phyloP scores from a whole-genome alignment of 2,113 vertebrate genomes.

The Gobiocypris rarus region DNA sequence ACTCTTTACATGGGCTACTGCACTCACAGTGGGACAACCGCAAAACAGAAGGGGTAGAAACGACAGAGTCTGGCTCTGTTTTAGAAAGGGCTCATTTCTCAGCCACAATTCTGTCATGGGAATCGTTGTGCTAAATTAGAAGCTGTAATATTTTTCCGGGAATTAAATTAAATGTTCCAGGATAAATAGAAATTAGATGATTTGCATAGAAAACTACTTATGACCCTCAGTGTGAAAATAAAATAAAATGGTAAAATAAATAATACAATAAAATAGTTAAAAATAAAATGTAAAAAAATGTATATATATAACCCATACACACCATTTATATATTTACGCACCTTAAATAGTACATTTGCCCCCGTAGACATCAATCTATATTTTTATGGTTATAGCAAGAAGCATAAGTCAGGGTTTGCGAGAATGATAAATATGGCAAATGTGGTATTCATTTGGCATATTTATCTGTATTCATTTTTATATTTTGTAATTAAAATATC shows the following conservation, averaged over 20 bases:
- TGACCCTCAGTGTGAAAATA: neutral
- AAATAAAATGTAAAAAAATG: neutral
- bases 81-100: slow-evolving; percentile 7
- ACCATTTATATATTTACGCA: too few relatives aligned
- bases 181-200: neutral
- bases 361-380: neutral
- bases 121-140: neutral
- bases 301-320: too few relatives aligned
- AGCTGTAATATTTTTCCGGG: too few relatives aligned
- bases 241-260: neutral
- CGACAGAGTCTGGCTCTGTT: neutral
- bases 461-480: neutral
- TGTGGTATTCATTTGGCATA: neutral
- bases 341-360: neutral
- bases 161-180: neutral
- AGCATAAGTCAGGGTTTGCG: neutral
- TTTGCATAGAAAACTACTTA: neutral
- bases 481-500: neutral
- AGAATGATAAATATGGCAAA: neutral
- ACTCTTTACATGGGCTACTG: slow-evolving; percentile 10
- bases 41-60: slow-evolving; percentile 25
- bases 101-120: neutral
- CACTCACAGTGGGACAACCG: slow-evolving; percentile 16
- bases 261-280: neutral
- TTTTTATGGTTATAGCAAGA: neutral